Evolutionary conservation across 1,140 invertebrate species (phyloP), one percentile per base, ranked within the genome.

Genomic region (Leptopilina clavipes): DNA sequence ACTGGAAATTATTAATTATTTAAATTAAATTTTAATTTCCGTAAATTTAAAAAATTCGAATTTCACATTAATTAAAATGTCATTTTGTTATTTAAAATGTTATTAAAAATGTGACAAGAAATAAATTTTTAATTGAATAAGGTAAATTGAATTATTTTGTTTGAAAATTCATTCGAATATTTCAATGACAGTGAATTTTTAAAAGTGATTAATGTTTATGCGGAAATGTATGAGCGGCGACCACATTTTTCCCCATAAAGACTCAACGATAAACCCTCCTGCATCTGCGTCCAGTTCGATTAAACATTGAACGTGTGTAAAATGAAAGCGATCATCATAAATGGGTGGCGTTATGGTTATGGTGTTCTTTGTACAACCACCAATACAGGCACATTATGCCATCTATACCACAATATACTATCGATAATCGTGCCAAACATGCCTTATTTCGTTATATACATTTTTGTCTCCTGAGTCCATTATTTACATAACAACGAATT

Each of bases 251-350:
- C 37, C 45, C 22, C 25, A 72, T 19, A 43, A 14, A 54, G 70
- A 73, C 40, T 45, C 17, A 44, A 14, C 72, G 19, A 76, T 74
- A 77, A 77, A 77, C 71, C 48, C 11, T 14, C 9, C 10, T 37
- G 44, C 81, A 76, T 76, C 72, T 76, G 79, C 73, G 45, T 75
- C 72, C 65, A 52, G 22, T 73, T 72, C 75, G 76, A 81, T 79
- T 73, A 77, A 79, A 75, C 76, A 77, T 76, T 73, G 74, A 81
- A 75, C 71, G 75, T 70, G 72, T 70, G 76, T 76, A 77, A 79
- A 76, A 52, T 71, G 71, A 52, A 71, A 77, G 71, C 31, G 56
- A 80, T 80, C 71, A 76, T 76, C 76, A 37, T 77, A 80, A 80
- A 77, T 45, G 65, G 43, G 18, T 70, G 40, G 59, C 31, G 71